A percentile compares a stretch with the other conserved stretches of the same genome.
These are phyloP conservation scores for Jacana jacana DNA, from an alignment of 2,113 vertebrate genomes.

Conservation along the genomic window DNA sequence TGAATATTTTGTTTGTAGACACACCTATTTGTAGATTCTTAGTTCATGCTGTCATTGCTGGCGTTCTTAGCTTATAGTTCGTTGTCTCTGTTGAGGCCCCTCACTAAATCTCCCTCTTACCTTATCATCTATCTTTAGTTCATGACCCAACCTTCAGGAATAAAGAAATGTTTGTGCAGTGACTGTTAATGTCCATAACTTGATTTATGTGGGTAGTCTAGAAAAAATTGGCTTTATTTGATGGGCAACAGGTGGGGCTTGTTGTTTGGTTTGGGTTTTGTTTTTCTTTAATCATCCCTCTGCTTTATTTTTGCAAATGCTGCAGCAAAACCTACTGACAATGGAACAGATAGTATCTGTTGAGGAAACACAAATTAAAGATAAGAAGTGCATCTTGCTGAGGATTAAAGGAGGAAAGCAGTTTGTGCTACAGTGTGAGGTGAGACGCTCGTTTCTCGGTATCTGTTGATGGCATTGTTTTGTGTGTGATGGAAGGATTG, in stretches of 20 bases:
- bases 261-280: too few relatives aligned
- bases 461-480: neutral
- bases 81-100: neutral
- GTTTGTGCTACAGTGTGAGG: slow-evolving; percentile 97
- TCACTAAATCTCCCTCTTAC: neutral
- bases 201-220: neutral
- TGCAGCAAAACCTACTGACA: slow-evolving; percentile 96
- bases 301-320: slow-evolving; percentile 11
- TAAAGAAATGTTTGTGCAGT: neutral
- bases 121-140: slow-evolving; percentile 13
- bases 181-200: neutral
- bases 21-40: slow-evolving; percentile 42
- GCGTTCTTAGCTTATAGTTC: neutral
- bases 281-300: neutral
- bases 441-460: slow-evolving; percentile 34
- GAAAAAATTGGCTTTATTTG: neutral
- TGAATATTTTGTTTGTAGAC: slow-evolving; percentile 17
- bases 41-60: slow-evolving; percentile 15
- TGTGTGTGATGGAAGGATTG: neutral
- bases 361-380: slow-evolving; percentile 97
- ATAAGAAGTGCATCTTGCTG: slow-evolving; percentile 96
- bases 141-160: neutral
- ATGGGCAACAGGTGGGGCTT: neutral
- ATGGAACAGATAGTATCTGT: slow-evolving; percentile 97
- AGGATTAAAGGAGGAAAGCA: slow-evolving; percentile 97